Conservation (phyloP, 2,797 vertebrate species). For the Alauda arvensis region DNA sequence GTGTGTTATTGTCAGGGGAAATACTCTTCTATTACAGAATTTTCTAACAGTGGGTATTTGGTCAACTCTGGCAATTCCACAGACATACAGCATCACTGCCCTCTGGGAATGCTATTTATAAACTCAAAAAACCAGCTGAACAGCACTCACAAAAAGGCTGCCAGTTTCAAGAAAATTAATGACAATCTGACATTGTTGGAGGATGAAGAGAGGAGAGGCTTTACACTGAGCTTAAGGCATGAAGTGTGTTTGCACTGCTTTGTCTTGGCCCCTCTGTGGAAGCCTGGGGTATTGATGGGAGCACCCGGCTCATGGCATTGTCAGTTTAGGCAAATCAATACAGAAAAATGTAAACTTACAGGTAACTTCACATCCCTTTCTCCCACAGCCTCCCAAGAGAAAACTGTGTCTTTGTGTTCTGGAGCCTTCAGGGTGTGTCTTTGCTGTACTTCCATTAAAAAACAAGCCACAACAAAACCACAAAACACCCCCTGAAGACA, state of each 20-base stretch:
- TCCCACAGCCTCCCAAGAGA: neutral
- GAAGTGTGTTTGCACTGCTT: neutral
- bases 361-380: neutral
- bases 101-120: slow-evolving; percentile 12
- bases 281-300: neutral
- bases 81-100: neutral
- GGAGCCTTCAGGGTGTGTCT: neutral
- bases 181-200: neutral
- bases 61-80: neutral
- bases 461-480: neutral
- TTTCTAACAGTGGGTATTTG: neutral
- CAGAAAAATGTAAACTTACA: neutral
- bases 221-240: neutral
- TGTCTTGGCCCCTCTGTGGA: neutral
- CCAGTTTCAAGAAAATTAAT: neutral
- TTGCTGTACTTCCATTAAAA: neutral
- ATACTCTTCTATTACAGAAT: neutral
- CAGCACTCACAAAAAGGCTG: neutral
- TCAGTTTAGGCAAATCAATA: neutral
- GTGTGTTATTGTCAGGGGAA: neutral
- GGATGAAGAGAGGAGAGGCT: neutral
- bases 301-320: neutral
- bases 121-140: neutral
- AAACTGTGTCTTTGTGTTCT: neutral
- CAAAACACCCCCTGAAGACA: fast-evolving